Evolutionary conservation across 2,113 vertebrate genomes (phyloP), one percentile per base, ranked within the genome.

Genomic region (Saccopteryx leptura): DNA sequence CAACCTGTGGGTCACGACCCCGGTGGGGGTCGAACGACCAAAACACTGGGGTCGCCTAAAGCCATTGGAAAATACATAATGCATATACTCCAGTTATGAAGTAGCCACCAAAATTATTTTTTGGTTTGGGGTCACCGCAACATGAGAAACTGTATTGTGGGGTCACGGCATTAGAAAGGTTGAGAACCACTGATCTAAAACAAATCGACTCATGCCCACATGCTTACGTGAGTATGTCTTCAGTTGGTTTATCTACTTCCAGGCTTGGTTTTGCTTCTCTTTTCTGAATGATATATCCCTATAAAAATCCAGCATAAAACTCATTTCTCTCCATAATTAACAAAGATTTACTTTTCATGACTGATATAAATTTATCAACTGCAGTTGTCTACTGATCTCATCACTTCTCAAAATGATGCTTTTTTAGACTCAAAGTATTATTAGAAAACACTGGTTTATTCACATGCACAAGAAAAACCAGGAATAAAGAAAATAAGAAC

Each of bases 261-360:
- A 99, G 97, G 65, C 99, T 99, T 91, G 99, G 99, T 97, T 99
- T 99, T 98, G 99, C 99, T 98, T 99, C 99, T 97, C 97, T 99
- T 81, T 99, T 99, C 96, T 99, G 99, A 97, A 99, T 99, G 92
- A 99, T 99, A 97, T 98, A 99, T 48, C 99, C 99, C 99, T 99
- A 96, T 1, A 89, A 91, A 97, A 90, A 82, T 95, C 96, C 96
- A 50, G n/a, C 50, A 92, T 71, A 96, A 86, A 54, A 83, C 48
- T 92, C 31, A 92, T 60, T 95, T 93, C 12, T 28, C 52, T 84
- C 80, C 60, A 81, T 88, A 96, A 96, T 88, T 88, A 81, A 65
- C 2, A 48, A 96, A 90, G 5, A 69, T 68, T 84, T 88, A 90
- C 52, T 93, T 60, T 79, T 4, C 66, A 84, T 24, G 4, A 81